These are phyloP conservation scores for Zapus hudsonius DNA, from an alignment of 2,113 vertebrate species.

Conservation along the genomic window DNA sequence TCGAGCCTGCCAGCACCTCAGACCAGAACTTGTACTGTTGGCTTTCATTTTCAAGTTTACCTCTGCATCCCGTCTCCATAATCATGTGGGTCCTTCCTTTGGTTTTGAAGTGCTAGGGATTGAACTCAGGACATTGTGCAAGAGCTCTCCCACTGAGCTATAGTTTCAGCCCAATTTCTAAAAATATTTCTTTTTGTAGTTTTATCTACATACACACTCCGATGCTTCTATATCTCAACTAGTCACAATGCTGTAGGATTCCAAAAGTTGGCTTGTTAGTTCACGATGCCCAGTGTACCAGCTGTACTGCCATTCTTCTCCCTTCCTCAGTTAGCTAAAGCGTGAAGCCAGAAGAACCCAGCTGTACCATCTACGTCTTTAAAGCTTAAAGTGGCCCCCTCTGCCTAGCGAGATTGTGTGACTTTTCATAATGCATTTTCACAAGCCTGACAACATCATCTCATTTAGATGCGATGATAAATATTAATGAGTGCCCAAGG, in stretches of 20 bases:
- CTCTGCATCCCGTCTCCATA: neutral
- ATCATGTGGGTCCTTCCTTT: neutral
- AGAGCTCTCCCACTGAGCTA: too few relatives aligned
- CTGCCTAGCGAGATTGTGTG: slow-evolving; percentile 33
- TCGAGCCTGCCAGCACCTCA: neutral
- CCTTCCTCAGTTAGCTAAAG: neutral
- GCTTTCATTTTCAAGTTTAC: neutral
- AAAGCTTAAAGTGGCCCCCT: neutral
- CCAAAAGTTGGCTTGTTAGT: neutral
- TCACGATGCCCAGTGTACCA: neutral
- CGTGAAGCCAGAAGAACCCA: neutral
- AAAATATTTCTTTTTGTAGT: neutral
- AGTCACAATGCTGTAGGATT: neutral
- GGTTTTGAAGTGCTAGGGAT: neutral
- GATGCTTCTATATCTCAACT: neutral
- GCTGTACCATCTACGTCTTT: neutral
- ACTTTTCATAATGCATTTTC: slow-evolving; percentile 60
- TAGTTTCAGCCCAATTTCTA: neutral
- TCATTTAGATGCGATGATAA: slow-evolving; percentile 67
- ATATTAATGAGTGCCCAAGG: slow-evolving; percentile 68
- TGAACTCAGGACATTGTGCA: too few relatives aligned
- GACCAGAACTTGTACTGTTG: neutral
- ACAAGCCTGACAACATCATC: slow-evolving; percentile 60
- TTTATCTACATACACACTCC: neutral
- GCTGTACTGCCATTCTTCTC: neutral